Conservation (phyloP, 2,888 invertebrate species). For the Zhengitettix transpicula region DNA sequence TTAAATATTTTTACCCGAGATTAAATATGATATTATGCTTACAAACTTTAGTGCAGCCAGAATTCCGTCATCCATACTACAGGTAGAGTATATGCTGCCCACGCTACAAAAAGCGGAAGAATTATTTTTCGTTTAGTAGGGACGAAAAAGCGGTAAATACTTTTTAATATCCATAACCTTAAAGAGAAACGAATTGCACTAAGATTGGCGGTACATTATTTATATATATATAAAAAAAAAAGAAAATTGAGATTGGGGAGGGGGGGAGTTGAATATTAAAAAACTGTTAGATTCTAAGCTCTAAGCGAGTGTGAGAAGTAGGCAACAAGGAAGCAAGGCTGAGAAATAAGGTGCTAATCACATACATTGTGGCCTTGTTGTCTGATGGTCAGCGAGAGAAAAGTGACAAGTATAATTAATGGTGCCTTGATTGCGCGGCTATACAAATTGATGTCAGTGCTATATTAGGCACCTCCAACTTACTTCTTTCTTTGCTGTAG, state of each 20-base stretch:
- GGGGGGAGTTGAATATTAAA: not conserved
- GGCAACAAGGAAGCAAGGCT: conserved; percentile 2
- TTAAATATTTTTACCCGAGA: no score
- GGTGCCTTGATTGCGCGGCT: conserved; percentile 13
- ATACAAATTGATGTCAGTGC: conserved; percentile 11
- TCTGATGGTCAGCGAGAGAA: conserved; percentile 1
- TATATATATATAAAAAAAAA: not conserved
- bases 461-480: conserved; percentile 7
- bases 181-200: no score
- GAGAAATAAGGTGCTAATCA: conserved; percentile 4
- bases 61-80: no score
- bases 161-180: no score
- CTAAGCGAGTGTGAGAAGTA: not conserved
- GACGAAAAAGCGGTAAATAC: no score
- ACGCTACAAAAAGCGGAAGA: not conserved
- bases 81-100: not conserved
- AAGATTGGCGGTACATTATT: no score
- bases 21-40: no score
- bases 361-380: conserved; percentile 4
- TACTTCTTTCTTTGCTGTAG: not conserved
- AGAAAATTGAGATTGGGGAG: no score
- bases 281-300: no score
- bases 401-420: conserved; percentile 14
- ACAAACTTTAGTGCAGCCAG: no score
- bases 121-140: not conserved